These are phyloP conservation scores for Medauroidea extradentata DNA, from an alignment of 1,140 invertebrate species.

Conservation along the genomic window DNA sequence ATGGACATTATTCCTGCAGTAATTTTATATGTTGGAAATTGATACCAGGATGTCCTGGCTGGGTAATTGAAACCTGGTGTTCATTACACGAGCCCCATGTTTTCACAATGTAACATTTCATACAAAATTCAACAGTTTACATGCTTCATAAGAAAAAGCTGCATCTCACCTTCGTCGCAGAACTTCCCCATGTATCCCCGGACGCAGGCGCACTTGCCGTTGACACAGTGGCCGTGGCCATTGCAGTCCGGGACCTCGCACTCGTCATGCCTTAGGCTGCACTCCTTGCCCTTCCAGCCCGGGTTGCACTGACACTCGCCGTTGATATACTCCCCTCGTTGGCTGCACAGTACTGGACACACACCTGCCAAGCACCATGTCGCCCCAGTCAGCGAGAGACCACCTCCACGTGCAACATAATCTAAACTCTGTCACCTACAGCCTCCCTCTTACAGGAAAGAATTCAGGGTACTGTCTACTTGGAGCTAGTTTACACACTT, in stretches of 20 bases:
- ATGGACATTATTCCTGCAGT: too few species aligned
- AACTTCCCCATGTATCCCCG: slow-evolving; percentile 90
- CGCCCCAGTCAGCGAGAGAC: slow-evolving; percentile 15
- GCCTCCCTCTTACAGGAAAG: too few species aligned
- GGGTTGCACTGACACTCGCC: slow-evolving; percentile 95
- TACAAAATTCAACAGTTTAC: too few species aligned
- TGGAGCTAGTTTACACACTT: slow-evolving; percentile 5
- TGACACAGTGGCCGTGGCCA: slow-evolving; percentile 90
- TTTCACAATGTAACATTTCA: too few species aligned
- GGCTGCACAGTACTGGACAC: slow-evolving; percentile 92
- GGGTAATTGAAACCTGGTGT: too few species aligned
- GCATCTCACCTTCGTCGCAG: slow-evolving; percentile 78
- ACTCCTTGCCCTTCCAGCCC: slow-evolving; percentile 96
- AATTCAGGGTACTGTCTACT: too few species aligned
- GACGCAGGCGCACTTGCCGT: slow-evolving; percentile 91
- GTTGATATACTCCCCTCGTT: slow-evolving; percentile 93
- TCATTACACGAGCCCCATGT: too few species aligned
- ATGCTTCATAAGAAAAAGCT: neutral
- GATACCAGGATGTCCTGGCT: too few species aligned
- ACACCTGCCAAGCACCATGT: slow-evolving; percentile 59
- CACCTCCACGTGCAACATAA: too few species aligned
- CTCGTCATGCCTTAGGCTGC: slow-evolving; percentile 86
- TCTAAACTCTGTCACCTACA: neutral
- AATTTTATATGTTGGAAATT: too few species aligned
- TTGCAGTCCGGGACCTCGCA: slow-evolving; percentile 93